phyloP scores from a whole-genome alignment of 1,140 invertebrate species.

The Teleopsis dalmanni region DNA sequence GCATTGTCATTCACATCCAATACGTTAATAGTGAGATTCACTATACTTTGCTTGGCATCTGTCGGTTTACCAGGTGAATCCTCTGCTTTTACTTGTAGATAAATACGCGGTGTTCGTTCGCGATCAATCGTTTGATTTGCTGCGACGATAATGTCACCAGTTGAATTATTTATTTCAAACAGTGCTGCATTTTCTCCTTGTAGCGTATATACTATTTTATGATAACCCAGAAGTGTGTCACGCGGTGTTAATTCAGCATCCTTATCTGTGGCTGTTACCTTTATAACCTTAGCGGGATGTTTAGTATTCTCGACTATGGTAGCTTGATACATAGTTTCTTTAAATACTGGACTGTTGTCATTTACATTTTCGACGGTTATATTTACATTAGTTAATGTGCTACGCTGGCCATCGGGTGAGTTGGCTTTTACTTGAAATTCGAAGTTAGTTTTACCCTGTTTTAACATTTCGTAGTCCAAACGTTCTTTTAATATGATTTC shows the following conservation, averaged over 20 bases:
- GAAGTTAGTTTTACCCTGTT: constrained; percentile 53
- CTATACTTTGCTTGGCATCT: constrained; percentile 55
- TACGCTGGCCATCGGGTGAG: constrained; percentile 58
- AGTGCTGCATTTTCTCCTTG: constrained; percentile 63
- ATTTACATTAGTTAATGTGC: constrained; percentile 58
- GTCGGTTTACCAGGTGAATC: constrained; percentile 63
- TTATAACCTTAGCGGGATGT: constrained; percentile 59
- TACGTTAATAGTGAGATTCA: constrained; percentile 61
- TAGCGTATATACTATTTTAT: constrained; percentile 60
- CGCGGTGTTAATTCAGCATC: constrained; percentile 57
- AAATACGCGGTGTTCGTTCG: constrained; percentile 61
- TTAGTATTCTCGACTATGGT: constrained; percentile 62
- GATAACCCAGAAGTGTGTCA: constrained; percentile 56
- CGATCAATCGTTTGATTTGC: constrained; percentile 63
- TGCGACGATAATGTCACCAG: constrained; percentile 59
- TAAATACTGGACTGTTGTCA: constrained; percentile 70
- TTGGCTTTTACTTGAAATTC: constrained; percentile 64
- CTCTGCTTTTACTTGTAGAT: constrained; percentile 61
- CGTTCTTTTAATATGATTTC: constrained; percentile 63
- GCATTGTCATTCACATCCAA: constrained; percentile 79
- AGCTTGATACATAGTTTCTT: constrained; percentile 59
- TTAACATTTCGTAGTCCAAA: constrained; percentile 65
- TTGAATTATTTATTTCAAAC: constrained; percentile 61
- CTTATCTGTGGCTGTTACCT: constrained; percentile 61
- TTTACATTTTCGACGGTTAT: constrained; percentile 70